Evolutionary conservation across 2,888 invertebrate genomes (phyloP).

Genomic region (Julus scanicus): DNA sequence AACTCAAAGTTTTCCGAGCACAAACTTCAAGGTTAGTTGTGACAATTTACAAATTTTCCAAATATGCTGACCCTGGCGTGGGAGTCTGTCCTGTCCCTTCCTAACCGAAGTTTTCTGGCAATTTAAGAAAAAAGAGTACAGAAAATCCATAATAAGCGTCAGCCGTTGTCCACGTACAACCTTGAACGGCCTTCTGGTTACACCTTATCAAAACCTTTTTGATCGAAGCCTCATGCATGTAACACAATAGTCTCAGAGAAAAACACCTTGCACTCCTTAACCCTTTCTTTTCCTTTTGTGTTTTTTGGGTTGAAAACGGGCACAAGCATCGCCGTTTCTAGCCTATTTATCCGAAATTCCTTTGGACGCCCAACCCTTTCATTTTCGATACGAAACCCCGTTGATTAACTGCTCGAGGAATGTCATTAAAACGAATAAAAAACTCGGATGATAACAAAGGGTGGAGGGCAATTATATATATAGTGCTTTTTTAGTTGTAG

Average conservation of each 20-base stretch:
- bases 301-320: neutral
- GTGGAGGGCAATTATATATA: neutral
- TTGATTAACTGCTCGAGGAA: neutral
- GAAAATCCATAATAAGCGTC: neutral
- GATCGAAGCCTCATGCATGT: neutral
- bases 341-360: slow-evolving; percentile 1
- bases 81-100: neutral
- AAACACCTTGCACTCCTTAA: neutral
- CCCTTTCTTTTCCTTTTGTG: neutral
- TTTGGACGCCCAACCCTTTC: neutral
- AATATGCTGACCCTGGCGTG: neutral
- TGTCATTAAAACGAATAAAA: neutral
- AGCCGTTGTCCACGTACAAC: neutral
- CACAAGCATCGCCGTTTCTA: slow-evolving; percentile 2
- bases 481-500: neutral
- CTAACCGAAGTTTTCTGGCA: neutral
- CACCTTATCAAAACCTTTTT: neutral
- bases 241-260: neutral
- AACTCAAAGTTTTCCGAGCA: no score
- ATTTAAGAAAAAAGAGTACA: neutral
- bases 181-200: neutral
- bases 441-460: neutral
- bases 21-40: neutral
- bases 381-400: neutral
- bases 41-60: neutral